Evolutionary conservation across 2,797 vertebrate species (phyloP).

Genomic region (Leptodactylus fallax): DNA sequence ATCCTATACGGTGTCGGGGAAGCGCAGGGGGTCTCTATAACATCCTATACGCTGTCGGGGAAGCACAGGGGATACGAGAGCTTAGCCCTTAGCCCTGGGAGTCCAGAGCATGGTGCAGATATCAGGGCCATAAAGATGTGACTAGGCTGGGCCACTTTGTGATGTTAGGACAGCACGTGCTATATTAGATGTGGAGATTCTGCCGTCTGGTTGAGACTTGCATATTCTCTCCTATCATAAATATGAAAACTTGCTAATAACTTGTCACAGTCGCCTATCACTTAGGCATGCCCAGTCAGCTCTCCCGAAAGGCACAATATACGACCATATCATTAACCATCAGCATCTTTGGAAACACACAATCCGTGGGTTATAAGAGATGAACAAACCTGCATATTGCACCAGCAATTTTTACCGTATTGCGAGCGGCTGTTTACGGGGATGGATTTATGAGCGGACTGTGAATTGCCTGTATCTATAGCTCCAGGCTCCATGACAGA

Average conservation of each 20-base stretch:
- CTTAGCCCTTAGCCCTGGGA: no score
- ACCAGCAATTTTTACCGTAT: neutral
- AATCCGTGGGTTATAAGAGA: neutral
- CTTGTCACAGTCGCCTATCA: neutral
- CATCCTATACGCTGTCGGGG: no score
- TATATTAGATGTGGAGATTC: neutral
- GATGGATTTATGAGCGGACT: constrained; percentile 38
- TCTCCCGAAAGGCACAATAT: neutral
- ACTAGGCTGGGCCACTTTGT: neutral
- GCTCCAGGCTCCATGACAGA: constrained; percentile 35
- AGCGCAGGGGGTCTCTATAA: no score
- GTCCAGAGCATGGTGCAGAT: neutral
- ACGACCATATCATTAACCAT: neutral
- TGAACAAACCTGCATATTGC: neutral
- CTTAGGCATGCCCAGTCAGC: neutral
- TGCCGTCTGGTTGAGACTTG: neutral
- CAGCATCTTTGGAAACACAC: neutral
- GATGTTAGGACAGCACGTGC: neutral
- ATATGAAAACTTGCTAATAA: neutral
- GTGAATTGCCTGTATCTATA: constrained; percentile 27
- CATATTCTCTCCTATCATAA: neutral
- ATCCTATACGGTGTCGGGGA: no score
- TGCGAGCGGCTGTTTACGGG: constrained; percentile 32
- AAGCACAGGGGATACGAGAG: no score
- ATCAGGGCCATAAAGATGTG: neutral